Evolutionary conservation across 2,888 invertebrate species (phyloP).

Genomic region (Cheilosia soror): DNA sequence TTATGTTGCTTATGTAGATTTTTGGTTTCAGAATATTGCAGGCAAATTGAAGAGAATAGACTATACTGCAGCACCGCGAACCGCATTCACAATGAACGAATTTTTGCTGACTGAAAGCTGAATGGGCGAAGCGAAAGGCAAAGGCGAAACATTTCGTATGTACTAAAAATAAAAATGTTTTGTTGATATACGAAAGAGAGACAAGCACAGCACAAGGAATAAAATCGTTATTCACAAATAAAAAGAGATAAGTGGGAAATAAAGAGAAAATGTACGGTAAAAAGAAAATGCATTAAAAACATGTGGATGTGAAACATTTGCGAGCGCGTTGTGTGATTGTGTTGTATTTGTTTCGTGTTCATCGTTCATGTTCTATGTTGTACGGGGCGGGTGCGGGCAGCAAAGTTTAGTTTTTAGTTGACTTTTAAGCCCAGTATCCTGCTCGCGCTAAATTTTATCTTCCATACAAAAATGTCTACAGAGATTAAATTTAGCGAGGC

Average conservation of each 20-base stretch:
- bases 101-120: conserved; percentile 74
- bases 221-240: not conserved
- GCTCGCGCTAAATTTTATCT: no score
- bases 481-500: no score
- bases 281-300: not conserved
- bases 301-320: no score
- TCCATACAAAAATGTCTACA: no score
- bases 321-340: no score
- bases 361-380: no score
- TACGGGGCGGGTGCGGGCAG: no score
- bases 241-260: not conserved
- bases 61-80: conserved; percentile 58
- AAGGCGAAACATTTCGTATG: conserved; percentile 31
- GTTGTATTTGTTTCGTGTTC: no score
- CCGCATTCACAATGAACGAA: conserved; percentile 68
- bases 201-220: no score
- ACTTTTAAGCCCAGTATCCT: no score
- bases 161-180: conserved; percentile 43
- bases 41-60: conserved; percentile 58
- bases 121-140: conserved; percentile 60
- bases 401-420: no score
- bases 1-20: conserved; percentile 55
- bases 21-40: conserved; percentile 53
- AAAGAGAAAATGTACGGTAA: conserved; percentile 10
- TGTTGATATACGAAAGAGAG: conserved; percentile 48